phyloP scores from a whole-genome alignment of 2,797 vertebrate genomes.

The Holocentrus rufus region DNA sequence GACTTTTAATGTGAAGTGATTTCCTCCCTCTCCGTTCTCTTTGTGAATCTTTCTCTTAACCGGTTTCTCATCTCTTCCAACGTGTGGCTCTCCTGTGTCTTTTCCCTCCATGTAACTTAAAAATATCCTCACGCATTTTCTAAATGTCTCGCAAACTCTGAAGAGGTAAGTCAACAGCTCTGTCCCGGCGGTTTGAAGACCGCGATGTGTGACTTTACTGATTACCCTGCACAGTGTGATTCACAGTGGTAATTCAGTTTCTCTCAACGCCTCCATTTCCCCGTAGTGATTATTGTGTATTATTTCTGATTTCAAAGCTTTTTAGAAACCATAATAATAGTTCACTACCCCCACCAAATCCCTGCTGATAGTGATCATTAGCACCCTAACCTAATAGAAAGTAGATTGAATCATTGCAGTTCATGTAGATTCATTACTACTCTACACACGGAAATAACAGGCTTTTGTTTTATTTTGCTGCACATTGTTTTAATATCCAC shows the following conservation, averaged over 20 bases:
- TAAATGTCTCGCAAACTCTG: neutral
- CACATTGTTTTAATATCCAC: neutral
- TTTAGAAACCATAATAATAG: neutral
- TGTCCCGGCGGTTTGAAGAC: neutral
- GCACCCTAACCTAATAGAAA: neutral
- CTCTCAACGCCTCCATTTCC: too few relatives aligned
- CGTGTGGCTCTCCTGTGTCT: constrained; percentile 1
- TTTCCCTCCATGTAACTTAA: constrained; percentile 6
- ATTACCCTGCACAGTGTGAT: neutral
- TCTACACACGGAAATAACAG: neutral
- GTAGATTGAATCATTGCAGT: neutral
- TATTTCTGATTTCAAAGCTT: neutral
- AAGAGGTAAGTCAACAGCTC: neutral
- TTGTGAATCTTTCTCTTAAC: constrained; percentile 1
- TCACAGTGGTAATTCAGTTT: too few relatives aligned
- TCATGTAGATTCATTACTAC: neutral
- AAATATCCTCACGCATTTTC: constrained; percentile 3
- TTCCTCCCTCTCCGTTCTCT: neutral
- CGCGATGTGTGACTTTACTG: neutral
- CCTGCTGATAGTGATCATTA: neutral
- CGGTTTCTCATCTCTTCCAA: neutral
- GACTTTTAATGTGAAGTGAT: neutral
- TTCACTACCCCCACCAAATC: neutral
- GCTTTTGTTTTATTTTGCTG: neutral
- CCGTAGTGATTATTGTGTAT: neutral